phyloP scores from a whole-genome alignment of 2,888 invertebrate species.

The Ditula angustiorana region DNA sequence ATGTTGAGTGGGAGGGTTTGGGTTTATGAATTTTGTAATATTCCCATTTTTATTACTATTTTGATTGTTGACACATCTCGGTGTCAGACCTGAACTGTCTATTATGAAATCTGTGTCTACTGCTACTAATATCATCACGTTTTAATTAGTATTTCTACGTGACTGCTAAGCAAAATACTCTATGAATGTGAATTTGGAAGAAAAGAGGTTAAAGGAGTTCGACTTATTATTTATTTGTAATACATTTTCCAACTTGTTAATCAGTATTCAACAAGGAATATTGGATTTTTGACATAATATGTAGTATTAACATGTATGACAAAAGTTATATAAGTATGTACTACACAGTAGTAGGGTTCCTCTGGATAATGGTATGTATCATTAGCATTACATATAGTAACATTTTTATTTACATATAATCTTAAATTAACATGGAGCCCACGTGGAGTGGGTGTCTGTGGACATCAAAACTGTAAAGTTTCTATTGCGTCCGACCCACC shows the following conservation, averaged over 20 bases:
- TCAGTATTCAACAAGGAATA: not conserved
- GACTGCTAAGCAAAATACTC: no score
- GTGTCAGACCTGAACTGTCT: not conserved
- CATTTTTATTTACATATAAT: not conserved
- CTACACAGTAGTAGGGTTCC: not conserved
- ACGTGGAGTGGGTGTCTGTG: no score
- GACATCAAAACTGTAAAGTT: no score
- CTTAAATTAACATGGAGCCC: no score
- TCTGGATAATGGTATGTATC: not conserved
- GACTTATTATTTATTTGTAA: not conserved
- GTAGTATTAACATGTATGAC: not conserved
- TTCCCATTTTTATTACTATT: constrained; percentile 24
- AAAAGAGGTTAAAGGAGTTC: not conserved
- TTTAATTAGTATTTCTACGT: no score
- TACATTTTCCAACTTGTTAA: not conserved
- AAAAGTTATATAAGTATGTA: not conserved
- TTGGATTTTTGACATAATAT: no score
- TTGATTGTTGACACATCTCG: constrained; percentile 13
- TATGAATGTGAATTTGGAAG: no score
- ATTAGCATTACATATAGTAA: not conserved
- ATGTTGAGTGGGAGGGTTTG: constrained; percentile 13
- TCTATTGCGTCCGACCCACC: no score
- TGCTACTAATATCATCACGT: no score
- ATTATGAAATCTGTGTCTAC: not conserved
- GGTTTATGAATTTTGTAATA: constrained; percentile 1